Base-by-base conservation (phyloP, 2,113 vertebrate genomes). In the Mustela lutreola region DNA sequence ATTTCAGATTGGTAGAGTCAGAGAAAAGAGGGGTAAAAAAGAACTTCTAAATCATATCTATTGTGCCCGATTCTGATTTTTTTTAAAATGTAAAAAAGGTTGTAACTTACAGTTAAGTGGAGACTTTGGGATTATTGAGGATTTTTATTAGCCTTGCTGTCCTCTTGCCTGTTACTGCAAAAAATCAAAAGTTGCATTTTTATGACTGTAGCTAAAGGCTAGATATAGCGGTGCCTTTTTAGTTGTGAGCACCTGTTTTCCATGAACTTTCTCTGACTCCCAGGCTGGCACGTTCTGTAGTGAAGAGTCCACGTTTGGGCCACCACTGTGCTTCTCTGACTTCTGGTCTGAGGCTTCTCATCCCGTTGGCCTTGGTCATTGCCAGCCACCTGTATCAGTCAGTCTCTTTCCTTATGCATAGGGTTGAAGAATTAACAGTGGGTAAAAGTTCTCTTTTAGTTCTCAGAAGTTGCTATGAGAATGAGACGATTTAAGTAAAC, bases 361-460 rank as follows among this genome's bases (percentile, higher is more conserved):
- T 91, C 82, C 60, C 33, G 18, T 91, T 80, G 86, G 82, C 63
- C 15, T 87, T 90, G 90, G 33, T 88, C 83, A 80, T 28, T 93
- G 95, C 93, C 97, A 96, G 0, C 95, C 97, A 97, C 91, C 95
- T 97, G 96, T 87, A 97, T 95, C 95, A 96, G 87, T 97, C 98
- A 95, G 85, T 98, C 96, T 97, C 36, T 92, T 75, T 73, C 80
- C 26, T 33, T 93, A 53, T 48, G 58, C 15, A 6, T 11, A 67
- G 79, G 58, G 7, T 16, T 84, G 83, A 76, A 79, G 95, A 95
- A 83, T 92, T 91, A 39, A 89, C 93, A 84, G 78, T 56, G 8
- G 58, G 5, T 9, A 33, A 80, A 75, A 89, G 63, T 7, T 71
- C 36, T 83, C 50, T 93, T 48, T 36, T 65, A 70, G 31, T 94